Conservation (phyloP, 1,140 invertebrate species). For the Hyphantria cunea region DNA sequence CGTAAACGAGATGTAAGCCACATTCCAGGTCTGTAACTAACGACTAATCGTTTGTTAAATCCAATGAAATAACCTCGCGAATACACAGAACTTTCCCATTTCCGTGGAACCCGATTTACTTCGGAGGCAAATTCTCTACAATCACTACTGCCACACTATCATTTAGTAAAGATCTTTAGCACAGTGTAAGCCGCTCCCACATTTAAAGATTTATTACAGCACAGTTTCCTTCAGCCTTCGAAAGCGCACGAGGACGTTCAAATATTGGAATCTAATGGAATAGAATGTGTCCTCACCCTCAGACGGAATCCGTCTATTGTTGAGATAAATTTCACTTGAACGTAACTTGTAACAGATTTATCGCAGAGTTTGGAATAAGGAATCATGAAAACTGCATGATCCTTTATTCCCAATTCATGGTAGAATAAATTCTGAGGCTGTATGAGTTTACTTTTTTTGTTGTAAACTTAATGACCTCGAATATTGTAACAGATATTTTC, state of each 20-base stretch:
- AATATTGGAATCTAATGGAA: constrained; percentile 34
- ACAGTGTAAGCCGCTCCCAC: constrained; percentile 6
- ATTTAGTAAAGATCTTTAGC: constrained; percentile 16
- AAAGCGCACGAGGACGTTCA: constrained; percentile 25
- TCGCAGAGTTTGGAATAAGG: no score
- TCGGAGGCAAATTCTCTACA: constrained; percentile 24
- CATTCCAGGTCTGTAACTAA: constrained; percentile 5
- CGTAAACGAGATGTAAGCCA: neutral
- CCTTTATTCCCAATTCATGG: no score
- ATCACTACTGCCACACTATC: constrained; percentile 20
- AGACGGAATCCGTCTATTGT: no score
- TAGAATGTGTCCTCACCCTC: constrained; percentile 16
- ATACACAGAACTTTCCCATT: constrained; percentile 14
- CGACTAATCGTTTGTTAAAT: constrained; percentile 16
- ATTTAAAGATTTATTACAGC: constrained; percentile 19
- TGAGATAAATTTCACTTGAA: no score
- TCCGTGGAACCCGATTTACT: constrained; percentile 19
- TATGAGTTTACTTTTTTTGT: no score
- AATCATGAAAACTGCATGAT: no score
- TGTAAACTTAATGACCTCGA: no score
- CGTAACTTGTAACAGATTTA: no score
- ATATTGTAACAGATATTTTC: no score
- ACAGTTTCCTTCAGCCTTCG: constrained; percentile 26
- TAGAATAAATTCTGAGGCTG: no score
- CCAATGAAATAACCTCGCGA: neutral